Conservation (phyloP, 2,113 vertebrate genomes). For the Eretmochelys imbricata region DNA sequence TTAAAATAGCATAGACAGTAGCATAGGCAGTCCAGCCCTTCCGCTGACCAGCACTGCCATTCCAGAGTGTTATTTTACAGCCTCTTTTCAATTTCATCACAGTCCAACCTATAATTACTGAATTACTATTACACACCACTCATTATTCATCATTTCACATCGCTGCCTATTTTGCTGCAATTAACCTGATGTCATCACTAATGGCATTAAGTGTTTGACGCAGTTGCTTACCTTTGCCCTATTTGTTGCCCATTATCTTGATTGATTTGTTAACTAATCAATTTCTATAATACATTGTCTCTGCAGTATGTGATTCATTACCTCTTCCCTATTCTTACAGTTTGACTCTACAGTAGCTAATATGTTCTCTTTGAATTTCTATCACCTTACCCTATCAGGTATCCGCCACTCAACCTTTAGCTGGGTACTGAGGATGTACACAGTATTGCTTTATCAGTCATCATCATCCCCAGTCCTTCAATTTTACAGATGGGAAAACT, state of each 20-base stretch:
- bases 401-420: background rate
- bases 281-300: background rate
- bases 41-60: background rate
- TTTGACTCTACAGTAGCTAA: background rate
- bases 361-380: background rate
- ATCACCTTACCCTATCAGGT: background rate
- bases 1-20: background rate
- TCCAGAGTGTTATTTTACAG: background rate
- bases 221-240: background rate
- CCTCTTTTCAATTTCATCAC: background rate
- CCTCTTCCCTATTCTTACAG: background rate
- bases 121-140: background rate
- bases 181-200: background rate
- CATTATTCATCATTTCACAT: background rate
- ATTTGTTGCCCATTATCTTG: background rate
- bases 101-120: background rate
- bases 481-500: background rate
- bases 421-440: background rate
- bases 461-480: background rate
- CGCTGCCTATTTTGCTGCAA: constrained; percentile 18
- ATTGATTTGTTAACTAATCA: background rate
- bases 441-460: background rate
- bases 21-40: background rate
- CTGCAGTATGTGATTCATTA: background rate
- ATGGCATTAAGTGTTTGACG: fast-evolving